A percentile compares a stretch with the other conserved stretches of the same genome.
Conservation (phyloP, 2,113 vertebrate species). For the Caloenas nicobarica region DNA sequence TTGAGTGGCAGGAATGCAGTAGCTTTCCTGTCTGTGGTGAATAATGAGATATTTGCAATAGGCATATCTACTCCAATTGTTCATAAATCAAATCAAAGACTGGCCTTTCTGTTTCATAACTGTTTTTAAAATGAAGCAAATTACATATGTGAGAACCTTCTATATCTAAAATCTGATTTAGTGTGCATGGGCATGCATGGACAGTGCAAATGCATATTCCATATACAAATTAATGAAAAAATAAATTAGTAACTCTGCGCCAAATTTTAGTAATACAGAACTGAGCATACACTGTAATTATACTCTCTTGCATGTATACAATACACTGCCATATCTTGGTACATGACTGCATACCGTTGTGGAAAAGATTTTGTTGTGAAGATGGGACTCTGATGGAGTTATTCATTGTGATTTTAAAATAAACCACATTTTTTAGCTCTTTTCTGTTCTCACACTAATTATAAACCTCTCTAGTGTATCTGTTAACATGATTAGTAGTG, state of each 20-base stretch:
- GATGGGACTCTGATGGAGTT: neutral
- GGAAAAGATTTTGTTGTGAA: neutral
- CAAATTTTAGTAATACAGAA: neutral
- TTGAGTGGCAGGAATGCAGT: neutral
- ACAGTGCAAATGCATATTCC: constrained; percentile 10
- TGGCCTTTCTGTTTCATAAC: constrained; percentile 20
- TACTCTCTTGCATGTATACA: neutral
- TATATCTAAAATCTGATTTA: constrained; percentile 25
- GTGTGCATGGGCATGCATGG: neutral
- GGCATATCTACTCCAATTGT: neutral
- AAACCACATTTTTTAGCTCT: neutral
- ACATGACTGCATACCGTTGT: neutral
- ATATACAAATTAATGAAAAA: constrained; percentile 33
- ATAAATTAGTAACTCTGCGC: neutral
- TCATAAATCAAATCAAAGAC: constrained; percentile 24
- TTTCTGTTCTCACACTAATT: neutral
- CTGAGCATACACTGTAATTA: neutral
- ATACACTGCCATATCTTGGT: neutral
- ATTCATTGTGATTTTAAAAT: neutral
- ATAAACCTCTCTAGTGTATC: neutral
- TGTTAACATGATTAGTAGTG: neutral
- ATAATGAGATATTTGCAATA: neutral
- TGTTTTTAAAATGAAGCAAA: constrained; percentile 12
- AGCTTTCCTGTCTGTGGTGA: neutral
- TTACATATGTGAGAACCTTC: neutral